These are phyloP conservation scores for Dolichotis patagonum DNA, from an alignment of 2,113 vertebrate species.

Conservation along the genomic window DNA sequence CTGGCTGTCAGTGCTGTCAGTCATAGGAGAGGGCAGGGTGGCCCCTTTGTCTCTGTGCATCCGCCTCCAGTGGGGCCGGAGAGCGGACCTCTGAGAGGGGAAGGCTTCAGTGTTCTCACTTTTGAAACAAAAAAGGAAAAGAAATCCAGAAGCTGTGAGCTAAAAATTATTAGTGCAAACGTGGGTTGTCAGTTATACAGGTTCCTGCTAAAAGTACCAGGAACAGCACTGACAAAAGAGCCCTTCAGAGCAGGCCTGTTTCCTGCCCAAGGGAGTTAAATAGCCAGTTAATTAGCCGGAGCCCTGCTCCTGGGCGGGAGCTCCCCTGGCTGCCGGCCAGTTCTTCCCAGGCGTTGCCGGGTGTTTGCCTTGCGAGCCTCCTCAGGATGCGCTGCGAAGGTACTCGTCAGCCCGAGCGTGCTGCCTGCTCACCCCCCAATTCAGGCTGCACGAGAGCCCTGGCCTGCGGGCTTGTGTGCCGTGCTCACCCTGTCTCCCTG, in stretches of 20 bases:
- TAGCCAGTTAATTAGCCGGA: conserved; percentile 58
- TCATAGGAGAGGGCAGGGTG: neutral
- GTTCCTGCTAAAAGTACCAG: conserved; percentile 15
- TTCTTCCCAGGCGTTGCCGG: neutral
- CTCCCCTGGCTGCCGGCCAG: conserved; percentile 25
- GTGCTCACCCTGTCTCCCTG: rapidly evolving
- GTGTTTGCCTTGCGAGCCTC: neutral
- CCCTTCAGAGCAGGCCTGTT: neutral
- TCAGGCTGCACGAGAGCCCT: neutral
- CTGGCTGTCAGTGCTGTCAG: neutral
- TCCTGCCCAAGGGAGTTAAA: conserved; percentile 49
- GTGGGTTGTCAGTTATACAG: neutral
- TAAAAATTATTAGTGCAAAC: neutral
- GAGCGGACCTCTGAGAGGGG: neutral
- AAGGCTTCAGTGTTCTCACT: neutral
- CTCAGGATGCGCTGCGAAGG: neutral
- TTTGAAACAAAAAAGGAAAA: neutral
- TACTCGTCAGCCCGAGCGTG: neutral
- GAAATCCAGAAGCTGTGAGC: neutral
- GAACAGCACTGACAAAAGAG: neutral
- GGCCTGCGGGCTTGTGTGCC: neutral
- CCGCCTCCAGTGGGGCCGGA: no score
- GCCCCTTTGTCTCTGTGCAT: neutral
- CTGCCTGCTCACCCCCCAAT: neutral
- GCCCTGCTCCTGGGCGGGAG: conserved; percentile 61